Percentiles rank a stretch among this genome's conserved stretches.
Evolutionary conservation across 2,888 invertebrate genomes (phyloP).

Genomic region (Chromoteleia sp.): DNA sequence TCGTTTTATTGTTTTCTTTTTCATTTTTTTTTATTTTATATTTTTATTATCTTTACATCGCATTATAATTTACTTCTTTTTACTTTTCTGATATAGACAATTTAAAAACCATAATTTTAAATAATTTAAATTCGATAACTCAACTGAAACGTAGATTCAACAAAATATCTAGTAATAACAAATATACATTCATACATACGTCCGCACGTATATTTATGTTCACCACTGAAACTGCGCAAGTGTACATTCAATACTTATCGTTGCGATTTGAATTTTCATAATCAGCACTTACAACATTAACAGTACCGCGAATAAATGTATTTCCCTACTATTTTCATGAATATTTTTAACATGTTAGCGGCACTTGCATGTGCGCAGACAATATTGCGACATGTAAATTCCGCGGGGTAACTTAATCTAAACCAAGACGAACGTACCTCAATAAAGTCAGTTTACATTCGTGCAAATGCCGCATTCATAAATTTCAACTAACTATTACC

Average conservation of each 20-base stretch:
- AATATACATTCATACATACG: no score
- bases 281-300: slow-evolving; percentile 6
- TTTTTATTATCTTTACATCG: no score
- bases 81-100: no score
- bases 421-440: slow-evolving; percentile 5
- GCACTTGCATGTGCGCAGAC: slow-evolving; percentile 19
- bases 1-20: no score
- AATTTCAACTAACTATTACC: slow-evolving; percentile 33
- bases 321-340: slow-evolving; percentile 7
- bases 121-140: no score
- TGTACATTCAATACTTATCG: background rate
- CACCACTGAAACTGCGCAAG: background rate
- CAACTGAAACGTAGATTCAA: no score
- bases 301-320: background rate
- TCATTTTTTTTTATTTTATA: no score
- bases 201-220: background rate
- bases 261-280: slow-evolving; percentile 2
- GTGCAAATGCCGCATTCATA: slow-evolving; percentile 23
- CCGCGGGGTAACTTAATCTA: slow-evolving; percentile 22
- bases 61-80: no score
- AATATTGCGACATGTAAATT: slow-evolving; percentile 38
- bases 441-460: slow-evolving; percentile 22
- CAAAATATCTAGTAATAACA: no score
- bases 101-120: no score
- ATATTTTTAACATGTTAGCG: slow-evolving; percentile 18